Conservation (phyloP, 2,888 invertebrate genomes). For the Synanthedon myopaeformis region DNA sequence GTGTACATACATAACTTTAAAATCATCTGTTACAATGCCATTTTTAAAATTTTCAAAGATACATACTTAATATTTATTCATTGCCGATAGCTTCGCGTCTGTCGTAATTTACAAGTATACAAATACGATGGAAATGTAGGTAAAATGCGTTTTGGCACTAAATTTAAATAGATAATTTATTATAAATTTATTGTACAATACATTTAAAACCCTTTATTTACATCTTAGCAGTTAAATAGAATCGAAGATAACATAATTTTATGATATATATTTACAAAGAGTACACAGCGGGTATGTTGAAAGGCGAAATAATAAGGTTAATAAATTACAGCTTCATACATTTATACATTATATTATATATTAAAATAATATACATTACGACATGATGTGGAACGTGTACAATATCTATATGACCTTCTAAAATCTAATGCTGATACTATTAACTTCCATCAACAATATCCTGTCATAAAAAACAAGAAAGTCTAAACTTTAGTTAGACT, state of each 20-base stretch:
- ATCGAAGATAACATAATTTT: too few species aligned
- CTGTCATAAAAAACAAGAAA: too few species aligned
- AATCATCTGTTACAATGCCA: conserved; percentile 19
- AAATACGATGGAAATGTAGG: conserved; percentile 39
- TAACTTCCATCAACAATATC: too few species aligned
- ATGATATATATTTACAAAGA: conserved; percentile 14
- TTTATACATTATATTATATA: conserved; percentile 7
- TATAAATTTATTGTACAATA: conserved; percentile 49
- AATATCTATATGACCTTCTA: conserved; percentile 34
- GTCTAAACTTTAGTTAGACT: too few species aligned
- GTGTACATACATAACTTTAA: conserved; percentile 21
- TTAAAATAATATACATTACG: conserved; percentile 22
- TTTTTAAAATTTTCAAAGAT: too few species aligned
- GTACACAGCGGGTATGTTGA: conserved; percentile 23
- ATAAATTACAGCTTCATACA: conserved; percentile 27
- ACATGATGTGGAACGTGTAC: conserved; percentile 39
- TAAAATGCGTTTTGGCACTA: conserved; percentile 67
- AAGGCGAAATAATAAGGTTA: conserved; percentile 28
- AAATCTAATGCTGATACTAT: too few species aligned
- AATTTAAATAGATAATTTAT: conserved; percentile 54
- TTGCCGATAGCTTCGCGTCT: conserved; percentile 14
- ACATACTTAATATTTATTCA: background rate
- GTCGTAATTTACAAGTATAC: conserved; percentile 31
- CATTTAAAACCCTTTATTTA: conserved; percentile 55
- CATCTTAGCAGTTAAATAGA: conserved; percentile 39